Evolutionary conservation across 2,113 vertebrate species (phyloP).

Genomic region (Strix aluco): DNA sequence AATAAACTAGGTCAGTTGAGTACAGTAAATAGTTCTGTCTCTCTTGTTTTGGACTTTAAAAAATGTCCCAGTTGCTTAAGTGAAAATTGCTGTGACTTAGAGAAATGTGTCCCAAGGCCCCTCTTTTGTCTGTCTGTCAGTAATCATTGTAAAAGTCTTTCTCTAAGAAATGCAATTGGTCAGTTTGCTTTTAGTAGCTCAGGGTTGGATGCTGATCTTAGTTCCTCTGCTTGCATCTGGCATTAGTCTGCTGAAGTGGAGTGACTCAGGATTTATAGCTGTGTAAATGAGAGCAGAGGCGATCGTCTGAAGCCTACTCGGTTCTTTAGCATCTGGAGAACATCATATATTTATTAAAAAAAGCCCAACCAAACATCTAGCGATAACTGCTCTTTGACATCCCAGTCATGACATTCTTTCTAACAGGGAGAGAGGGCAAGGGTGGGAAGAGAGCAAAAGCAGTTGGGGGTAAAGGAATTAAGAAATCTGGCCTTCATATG

Average conservation of each 20-base stretch:
- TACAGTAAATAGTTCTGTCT: neutral
- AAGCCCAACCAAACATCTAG: neutral
- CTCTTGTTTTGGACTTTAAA: neutral
- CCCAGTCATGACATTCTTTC: neutral
- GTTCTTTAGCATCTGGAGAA: neutral
- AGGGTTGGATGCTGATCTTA: neutral
- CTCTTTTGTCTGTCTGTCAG: neutral
- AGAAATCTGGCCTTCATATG: neutral
- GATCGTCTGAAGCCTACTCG: neutral
- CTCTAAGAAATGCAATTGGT: neutral
- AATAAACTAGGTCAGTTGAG: neutral
- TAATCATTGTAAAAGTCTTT: neutral
- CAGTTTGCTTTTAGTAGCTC: neutral
- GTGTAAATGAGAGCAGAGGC: neutral
- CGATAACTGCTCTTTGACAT: neutral
- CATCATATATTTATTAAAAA: neutral
- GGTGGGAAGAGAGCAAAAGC: neutral
- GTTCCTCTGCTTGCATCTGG: neutral
- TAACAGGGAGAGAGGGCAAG: neutral
- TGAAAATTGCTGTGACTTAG: neutral
- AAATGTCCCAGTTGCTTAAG: neutral
- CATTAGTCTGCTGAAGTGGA: neutral
- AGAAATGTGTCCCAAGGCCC: neutral
- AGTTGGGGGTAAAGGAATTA: neutral
- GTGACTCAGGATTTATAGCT: neutral